Conservation (phyloP, 1,140 invertebrate genomes). For the Eulimnadia texana region DNA sequence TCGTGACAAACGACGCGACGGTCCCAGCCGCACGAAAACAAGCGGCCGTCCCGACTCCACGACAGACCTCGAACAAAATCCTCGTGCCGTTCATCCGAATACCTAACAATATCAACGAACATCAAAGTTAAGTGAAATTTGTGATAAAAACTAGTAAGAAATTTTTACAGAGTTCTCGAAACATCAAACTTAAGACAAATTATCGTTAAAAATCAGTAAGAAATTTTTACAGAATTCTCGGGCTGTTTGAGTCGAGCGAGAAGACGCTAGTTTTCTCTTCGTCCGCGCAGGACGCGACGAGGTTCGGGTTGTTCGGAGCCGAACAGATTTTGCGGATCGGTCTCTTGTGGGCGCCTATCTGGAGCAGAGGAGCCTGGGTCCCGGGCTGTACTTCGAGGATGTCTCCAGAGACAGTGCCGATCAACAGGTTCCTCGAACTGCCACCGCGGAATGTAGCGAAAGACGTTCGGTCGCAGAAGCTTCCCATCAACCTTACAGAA, state of each 20-base stretch:
- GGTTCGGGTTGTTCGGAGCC: not conserved
- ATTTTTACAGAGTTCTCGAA: not conserved
- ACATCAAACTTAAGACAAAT: not conserved
- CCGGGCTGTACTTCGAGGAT: not conserved
- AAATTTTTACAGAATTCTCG: conserved; percentile 4
- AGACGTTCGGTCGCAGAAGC: not conserved
- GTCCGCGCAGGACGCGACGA: conserved; percentile 4
- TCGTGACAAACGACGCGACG: conserved; percentile 9
- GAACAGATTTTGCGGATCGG: not conserved
- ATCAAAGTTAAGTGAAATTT: not conserved
- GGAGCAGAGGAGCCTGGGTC: not conserved
- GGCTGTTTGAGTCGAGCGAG: not conserved
- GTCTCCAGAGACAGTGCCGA: conserved; percentile 3
- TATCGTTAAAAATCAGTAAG: not conserved
- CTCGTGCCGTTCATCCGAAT: conserved; percentile 9
- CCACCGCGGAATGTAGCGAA: not conserved
- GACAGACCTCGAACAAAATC: conserved; percentile 8
- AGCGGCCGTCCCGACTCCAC: not conserved
- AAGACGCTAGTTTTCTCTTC: conserved; percentile 7
- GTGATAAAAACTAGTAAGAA: not conserved
- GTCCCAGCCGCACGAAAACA: conserved; percentile 14
- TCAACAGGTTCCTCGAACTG: not conserved
- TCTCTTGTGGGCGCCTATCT: not conserved
- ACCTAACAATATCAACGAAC: too few species aligned
- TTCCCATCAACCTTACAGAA: not conserved